These are phyloP conservation scores for Ctena decussata DNA, from an alignment of 2,888 invertebrate genomes.

Conservation along the genomic window DNA sequence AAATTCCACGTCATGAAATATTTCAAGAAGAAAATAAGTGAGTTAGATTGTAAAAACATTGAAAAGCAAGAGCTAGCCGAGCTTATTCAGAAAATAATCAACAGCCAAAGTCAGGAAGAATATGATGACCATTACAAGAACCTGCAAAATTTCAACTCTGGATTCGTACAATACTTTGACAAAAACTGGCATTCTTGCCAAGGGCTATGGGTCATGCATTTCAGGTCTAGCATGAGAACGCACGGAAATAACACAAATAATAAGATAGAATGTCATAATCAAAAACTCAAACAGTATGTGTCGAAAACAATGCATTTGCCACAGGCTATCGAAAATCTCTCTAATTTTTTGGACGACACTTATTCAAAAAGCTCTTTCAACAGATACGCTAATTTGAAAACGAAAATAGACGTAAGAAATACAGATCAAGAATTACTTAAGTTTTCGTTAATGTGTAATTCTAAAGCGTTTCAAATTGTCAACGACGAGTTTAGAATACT, in stretches of 20 bases:
- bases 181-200: neutral
- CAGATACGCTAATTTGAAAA: neutral
- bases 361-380: constrained; percentile 2
- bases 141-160: neutral
- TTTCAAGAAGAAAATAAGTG: constrained; percentile 10
- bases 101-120: neutral
- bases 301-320: constrained; percentile 1
- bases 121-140: neutral
- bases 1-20: constrained; percentile 17
- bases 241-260: constrained; percentile 12
- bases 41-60: too few relatives aligned
- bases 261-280: constrained; percentile 7
- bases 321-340: neutral
- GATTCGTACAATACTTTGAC: neutral
- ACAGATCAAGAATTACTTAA: neutral
- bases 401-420: constrained; percentile 5
- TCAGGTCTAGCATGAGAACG: neutral
- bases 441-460: constrained; percentile 4
- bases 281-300: constrained; percentile 6
- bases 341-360: neutral
- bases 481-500: constrained; percentile 1
- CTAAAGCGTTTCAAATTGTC: neutral
- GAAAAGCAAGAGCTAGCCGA: neutral
- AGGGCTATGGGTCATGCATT: constrained; percentile 15
- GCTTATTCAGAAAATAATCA: neutral